Evolutionary conservation across 2,888 invertebrate species (phyloP).

Genomic region (Caenorhabditis macrosperma): DNA sequence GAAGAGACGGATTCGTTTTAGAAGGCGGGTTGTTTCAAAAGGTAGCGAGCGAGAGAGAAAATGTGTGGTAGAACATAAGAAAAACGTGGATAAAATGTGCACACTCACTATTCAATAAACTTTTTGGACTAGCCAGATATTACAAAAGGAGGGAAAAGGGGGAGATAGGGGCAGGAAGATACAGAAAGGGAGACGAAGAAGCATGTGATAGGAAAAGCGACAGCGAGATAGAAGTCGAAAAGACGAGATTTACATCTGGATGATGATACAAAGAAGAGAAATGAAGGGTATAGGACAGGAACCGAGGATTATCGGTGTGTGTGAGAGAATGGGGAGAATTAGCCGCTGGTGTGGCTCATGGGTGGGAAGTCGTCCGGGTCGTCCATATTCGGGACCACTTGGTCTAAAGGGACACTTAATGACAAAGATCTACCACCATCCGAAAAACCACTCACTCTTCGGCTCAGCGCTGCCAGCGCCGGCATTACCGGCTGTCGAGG

Average conservation of each 20-base stretch:
- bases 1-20: neutral
- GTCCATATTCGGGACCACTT: conserved; percentile 69
- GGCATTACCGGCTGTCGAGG: neutral
- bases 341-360: conserved; percentile 70
- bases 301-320: neutral
- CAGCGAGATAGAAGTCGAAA: no score
- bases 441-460: conserved; percentile 34
- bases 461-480: neutral
- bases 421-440: conserved; percentile 16
- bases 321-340: conserved; percentile 17
- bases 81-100: conserved; percentile 52
- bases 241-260: conserved; percentile 26
- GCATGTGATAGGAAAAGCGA: conserved; percentile 41
- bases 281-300: conserved; percentile 4
- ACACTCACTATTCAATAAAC: conserved; percentile 32
- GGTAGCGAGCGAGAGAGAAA: conserved; percentile 7
- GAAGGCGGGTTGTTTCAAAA: neutral
- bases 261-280: conserved; percentile 8
- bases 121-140: conserved; percentile 21
- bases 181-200: neutral
- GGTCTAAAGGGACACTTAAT: conserved; percentile 39
- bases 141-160: neutral
- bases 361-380: conserved; percentile 77
- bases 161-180: neutral
- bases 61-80: conserved; percentile 4